These are phyloP conservation scores for Lasioglossum pauxillum DNA, from an alignment of 2,888 invertebrate genomes.

Conservation along the genomic window DNA sequence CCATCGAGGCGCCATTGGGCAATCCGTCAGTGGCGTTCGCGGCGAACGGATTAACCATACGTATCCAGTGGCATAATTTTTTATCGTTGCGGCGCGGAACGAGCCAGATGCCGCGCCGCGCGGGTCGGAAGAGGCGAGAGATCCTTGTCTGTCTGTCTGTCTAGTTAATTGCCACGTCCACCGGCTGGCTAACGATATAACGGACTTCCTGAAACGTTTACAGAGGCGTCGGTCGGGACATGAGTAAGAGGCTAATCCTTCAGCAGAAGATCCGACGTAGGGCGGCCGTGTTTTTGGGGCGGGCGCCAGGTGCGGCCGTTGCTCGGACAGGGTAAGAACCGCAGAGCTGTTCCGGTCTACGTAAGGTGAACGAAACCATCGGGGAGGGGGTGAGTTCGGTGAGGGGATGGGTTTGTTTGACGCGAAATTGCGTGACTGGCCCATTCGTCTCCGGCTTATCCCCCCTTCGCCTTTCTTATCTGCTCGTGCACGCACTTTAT, in stretches of 20 bases:
- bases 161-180: constrained; percentile 56
- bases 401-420: constrained; percentile 57
- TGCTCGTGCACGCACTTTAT: constrained; percentile 70
- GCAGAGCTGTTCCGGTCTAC: constrained; percentile 39
- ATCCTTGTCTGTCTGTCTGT: constrained; percentile 37
- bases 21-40: neutral
- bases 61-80: constrained; percentile 14
- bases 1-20: neutral
- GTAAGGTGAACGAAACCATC: constrained; percentile 34
- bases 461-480: constrained; percentile 70
- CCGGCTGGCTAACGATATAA: constrained; percentile 34
- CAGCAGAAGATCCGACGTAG: constrained; percentile 52
- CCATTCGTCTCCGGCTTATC: constrained; percentile 79
- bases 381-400: constrained; percentile 10
- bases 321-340: constrained; percentile 64
- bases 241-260: constrained; percentile 69
- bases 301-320: constrained; percentile 64
- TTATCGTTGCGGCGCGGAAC: neutral
- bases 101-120: neutral
- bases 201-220: constrained; percentile 43
- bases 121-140: neutral
- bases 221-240: constrained; percentile 47
- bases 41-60: neutral
- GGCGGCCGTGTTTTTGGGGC: constrained; percentile 60
- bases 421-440: constrained; percentile 76